phyloP scores from a whole-genome alignment of 2,113 vertebrate genomes.

The Haplochromis burtoni region DNA sequence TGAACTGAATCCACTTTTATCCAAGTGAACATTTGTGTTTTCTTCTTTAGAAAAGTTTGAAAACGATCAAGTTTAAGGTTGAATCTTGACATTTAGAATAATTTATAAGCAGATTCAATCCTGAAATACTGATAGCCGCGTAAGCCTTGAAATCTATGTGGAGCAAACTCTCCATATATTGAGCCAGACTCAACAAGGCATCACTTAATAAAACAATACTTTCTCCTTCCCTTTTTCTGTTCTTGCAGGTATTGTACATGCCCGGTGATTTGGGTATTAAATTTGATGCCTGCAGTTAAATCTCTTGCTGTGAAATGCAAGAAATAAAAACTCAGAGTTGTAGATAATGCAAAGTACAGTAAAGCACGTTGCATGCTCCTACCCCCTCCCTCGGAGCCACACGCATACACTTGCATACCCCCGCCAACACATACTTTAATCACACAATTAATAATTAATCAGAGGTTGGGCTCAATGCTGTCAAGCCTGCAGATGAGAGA shows the following conservation, averaged over 20 bases:
- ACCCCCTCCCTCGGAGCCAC: background rate
- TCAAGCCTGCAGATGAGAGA: conserved; percentile 60
- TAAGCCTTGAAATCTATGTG: background rate
- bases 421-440: conserved; percentile 43
- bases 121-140: background rate
- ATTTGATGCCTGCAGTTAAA: conserved; percentile 16
- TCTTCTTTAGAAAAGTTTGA: background rate
- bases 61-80: background rate
- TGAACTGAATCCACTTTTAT: background rate
- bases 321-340: background rate
- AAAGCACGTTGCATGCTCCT: conserved; percentile 2
- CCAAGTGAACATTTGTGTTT: background rate
- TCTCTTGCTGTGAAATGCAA: background rate
- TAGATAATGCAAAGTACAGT: conserved; percentile 19
- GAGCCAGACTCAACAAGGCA: conserved; percentile 15
- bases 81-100: conserved; percentile 24
- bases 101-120: conserved; percentile 19
- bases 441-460: conserved; percentile 65
- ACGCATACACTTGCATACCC: background rate
- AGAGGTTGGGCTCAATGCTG: conserved; percentile 51
- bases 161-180: background rate
- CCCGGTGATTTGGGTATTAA: background rate
- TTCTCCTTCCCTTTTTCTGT: background rate
- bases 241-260: background rate
- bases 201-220: conserved; percentile 48